Evolutionary conservation across 2,797 vertebrate genomes (phyloP).

Genomic region (Thaleichthys pacificus): DNA sequence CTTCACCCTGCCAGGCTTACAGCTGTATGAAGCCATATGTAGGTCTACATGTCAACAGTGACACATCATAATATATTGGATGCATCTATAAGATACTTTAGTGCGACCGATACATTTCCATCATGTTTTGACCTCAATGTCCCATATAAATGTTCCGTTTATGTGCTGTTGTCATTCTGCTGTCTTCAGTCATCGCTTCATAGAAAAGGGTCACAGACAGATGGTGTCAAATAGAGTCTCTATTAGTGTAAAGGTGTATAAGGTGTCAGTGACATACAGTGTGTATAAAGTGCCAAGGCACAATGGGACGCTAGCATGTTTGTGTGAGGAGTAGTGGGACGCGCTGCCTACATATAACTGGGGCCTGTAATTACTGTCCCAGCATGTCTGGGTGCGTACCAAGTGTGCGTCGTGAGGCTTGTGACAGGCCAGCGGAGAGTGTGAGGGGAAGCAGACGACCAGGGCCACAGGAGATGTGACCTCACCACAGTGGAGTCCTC

Average conservation of each 20-base stretch:
- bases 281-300: neutral
- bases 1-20: no score
- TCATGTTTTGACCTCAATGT: no score
- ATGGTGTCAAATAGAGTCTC: neutral
- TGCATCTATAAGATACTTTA: no score
- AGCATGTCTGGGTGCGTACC: slow-evolving; percentile 51
- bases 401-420: slow-evolving; percentile 49
- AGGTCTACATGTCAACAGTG: no score
- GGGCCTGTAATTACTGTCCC: slow-evolving; percentile 65
- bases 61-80: no score
- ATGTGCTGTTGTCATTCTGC: neutral
- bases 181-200: neutral
- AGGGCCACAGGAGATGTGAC: slow-evolving; percentile 43
- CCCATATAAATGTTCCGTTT: neutral
- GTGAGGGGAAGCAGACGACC: slow-evolving; percentile 33
- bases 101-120: no score
- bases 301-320: neutral
- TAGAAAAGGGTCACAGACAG: neutral
- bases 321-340: neutral
- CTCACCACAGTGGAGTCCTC: slow-evolving; percentile 37
- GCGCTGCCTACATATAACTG: slow-evolving; percentile 28
- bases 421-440: slow-evolving; percentile 39
- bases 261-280: neutral
- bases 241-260: neutral
- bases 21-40: no score